A percentile compares a stretch with the other conserved stretches of the same genome.
Conservation (phyloP, 2,888 invertebrate species). For the Leucoma salicis region DNA sequence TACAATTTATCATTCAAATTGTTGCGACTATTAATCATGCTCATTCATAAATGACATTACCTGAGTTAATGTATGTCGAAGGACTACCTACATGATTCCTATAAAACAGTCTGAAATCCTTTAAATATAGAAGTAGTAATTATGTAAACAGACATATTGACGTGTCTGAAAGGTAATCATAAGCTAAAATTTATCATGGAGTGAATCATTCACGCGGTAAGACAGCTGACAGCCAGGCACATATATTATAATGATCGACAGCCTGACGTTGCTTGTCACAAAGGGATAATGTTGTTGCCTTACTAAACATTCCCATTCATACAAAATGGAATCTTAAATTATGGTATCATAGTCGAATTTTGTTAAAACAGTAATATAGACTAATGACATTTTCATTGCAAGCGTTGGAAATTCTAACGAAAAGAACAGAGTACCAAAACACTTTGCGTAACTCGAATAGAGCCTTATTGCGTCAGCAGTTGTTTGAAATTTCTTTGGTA, state of each 20-base stretch:
- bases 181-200: conserved; percentile 81
- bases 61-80: conserved; percentile 54
- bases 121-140: conserved; percentile 68
- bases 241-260: conserved; percentile 82
- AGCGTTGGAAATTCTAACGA: conserved; percentile 62
- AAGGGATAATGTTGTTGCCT: conserved; percentile 79
- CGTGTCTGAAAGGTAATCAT: conserved; percentile 81
- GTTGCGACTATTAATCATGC: conserved; percentile 66
- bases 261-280: conserved; percentile 79
- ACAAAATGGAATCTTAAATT: conserved; percentile 32
- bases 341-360: conserved; percentile 27
- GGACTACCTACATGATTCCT: conserved; percentile 58
- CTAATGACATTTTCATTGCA: conserved; percentile 52
- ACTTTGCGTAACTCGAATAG: conserved; percentile 41
- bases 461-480: conserved; percentile 48
- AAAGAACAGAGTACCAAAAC: conserved; percentile 71
- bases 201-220: conserved; percentile 80
- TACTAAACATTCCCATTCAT: conserved; percentile 38
- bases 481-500: conserved; percentile 49
- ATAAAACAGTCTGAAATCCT: conserved; percentile 64
- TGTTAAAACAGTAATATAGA: conserved; percentile 9
- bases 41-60: conserved; percentile 58
- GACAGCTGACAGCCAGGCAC: conserved; percentile 80
- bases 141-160: conserved; percentile 80
- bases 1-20: conserved; percentile 67